These are phyloP conservation scores for Brachymystax lenok DNA, from an alignment of 2,797 vertebrate species.

Conservation along the genomic window DNA sequence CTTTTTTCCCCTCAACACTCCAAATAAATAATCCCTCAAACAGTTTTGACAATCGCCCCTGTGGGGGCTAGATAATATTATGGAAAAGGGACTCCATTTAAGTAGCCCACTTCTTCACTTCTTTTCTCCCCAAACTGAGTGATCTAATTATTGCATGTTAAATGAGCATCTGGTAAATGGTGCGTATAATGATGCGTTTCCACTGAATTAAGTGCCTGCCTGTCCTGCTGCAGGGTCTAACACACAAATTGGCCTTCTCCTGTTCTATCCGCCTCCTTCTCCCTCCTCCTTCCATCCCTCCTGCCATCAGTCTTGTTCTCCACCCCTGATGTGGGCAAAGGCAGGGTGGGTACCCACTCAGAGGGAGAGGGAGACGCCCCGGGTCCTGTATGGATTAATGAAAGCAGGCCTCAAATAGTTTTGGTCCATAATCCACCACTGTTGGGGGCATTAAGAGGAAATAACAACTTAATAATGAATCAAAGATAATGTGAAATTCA, in stretches of 20 bases:
- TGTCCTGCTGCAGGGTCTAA: constrained; percentile 77
- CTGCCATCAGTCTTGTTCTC: constrained; percentile 37
- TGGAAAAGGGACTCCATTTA: constrained; percentile 76
- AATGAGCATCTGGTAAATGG: constrained; percentile 87
- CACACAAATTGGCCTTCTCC: constrained; percentile 78
- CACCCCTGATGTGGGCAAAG: constrained; percentile 58
- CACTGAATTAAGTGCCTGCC: constrained; percentile 81
- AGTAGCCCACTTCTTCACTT: constrained; percentile 61
- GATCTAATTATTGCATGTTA: constrained; percentile 89
- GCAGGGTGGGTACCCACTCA: constrained; percentile 53
- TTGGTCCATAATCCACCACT: constrained; percentile 37
- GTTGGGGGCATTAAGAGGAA: constrained; percentile 10
- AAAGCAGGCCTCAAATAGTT: constrained; percentile 49
- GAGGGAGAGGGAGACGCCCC: constrained; percentile 58
- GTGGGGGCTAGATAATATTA: constrained; percentile 76
- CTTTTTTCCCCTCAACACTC: constrained; percentile 57
- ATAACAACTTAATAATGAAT: background rate
- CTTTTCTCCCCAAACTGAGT: constrained; percentile 68
- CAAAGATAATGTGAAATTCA: background rate
- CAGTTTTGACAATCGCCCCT: constrained; percentile 78
- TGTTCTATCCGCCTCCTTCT: constrained; percentile 47
- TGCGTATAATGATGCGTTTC: constrained; percentile 84
- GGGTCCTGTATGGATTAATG: constrained; percentile 74
- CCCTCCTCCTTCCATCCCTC: constrained; percentile 6
- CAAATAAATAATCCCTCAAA: constrained; percentile 74